Evolutionary conservation across 35 echinoderm and acorn worm species (phyloP).

Genomic region (Holothuria glaberrima): DNA sequence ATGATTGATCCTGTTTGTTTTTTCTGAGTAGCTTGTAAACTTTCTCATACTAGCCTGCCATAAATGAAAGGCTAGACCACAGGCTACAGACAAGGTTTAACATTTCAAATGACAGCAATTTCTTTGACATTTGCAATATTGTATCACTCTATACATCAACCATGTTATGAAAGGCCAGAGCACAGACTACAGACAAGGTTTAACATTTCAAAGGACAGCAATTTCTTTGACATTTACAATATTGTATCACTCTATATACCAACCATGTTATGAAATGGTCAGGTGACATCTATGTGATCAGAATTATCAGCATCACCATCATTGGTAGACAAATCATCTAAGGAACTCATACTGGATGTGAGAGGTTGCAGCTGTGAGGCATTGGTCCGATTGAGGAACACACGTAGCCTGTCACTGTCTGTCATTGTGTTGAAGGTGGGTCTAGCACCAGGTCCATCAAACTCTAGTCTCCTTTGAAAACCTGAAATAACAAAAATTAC

Average conservation of each 20-base stretch:
- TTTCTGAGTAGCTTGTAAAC: no score
- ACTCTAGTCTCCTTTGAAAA: conserved; percentile 1
- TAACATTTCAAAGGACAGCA: no score
- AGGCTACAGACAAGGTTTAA: no score
- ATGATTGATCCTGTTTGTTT: no score
- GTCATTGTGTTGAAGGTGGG: conserved; percentile 4
- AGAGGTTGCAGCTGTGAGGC: neutral
- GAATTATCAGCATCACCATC: conserved; percentile 31
- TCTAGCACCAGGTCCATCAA: neutral
- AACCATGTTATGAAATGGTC: neutral
- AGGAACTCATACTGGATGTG: conserved; percentile 11
- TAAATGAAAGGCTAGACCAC: no score
- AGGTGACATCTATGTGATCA: conserved; percentile 47
- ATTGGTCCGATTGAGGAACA: conserved; percentile 13
- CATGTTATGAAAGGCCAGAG: neutral
- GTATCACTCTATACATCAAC: neutral
- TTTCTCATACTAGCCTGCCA: no score
- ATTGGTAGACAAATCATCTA: conserved; percentile 9
- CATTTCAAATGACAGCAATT: no score
- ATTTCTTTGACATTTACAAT: no score
- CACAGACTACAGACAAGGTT: no score
- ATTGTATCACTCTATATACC: neutral
- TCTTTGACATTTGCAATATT: no score
- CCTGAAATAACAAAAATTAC: neutral
- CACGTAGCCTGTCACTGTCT: conserved; percentile 24